Evolutionary conservation across 2,797 vertebrate species (phyloP).

Genomic region (Amblyopsis hoosieri): DNA sequence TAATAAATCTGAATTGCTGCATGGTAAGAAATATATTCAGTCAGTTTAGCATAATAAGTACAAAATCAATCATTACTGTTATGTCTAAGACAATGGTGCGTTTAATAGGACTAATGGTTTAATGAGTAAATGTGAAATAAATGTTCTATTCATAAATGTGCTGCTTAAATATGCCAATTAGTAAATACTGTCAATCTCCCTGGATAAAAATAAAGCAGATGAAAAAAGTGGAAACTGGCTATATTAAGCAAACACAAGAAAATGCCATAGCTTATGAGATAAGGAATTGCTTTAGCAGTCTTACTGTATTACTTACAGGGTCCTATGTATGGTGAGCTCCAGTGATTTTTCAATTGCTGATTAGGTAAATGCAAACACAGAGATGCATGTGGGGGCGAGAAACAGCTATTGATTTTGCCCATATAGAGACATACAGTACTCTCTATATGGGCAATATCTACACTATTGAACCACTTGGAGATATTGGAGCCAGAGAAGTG

Average conservation of each 20-base stretch:
- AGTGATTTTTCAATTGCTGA: constrained; percentile 60
- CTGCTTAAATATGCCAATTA: constrained; percentile 25
- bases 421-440: constrained; percentile 60
- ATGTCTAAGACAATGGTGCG: background rate
- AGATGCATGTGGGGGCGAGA: constrained; percentile 67
- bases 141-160: background rate
- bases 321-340: constrained; percentile 39
- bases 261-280: constrained; percentile 45
- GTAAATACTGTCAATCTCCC: constrained; percentile 16
- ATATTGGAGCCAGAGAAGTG: constrained; percentile 29
- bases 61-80: constrained; percentile 6
- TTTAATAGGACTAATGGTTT: constrained; percentile 3
- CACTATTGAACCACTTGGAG: constrained; percentile 59
- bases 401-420: constrained; percentile 69
- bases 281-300: constrained; percentile 52
- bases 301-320: constrained; percentile 35
- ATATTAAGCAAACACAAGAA: constrained; percentile 49
- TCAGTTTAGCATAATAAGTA: background rate
- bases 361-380: constrained; percentile 68
- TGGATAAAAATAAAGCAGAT: constrained; percentile 29
- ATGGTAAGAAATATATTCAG: constrained; percentile 1
- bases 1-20: background rate
- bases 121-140: constrained; percentile 1
- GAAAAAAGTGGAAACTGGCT: constrained; percentile 25
- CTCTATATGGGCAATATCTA: too few relatives aligned